phyloP scores from a whole-genome alignment of 2,888 invertebrate genomes.

The Luperina testacea region DNA sequence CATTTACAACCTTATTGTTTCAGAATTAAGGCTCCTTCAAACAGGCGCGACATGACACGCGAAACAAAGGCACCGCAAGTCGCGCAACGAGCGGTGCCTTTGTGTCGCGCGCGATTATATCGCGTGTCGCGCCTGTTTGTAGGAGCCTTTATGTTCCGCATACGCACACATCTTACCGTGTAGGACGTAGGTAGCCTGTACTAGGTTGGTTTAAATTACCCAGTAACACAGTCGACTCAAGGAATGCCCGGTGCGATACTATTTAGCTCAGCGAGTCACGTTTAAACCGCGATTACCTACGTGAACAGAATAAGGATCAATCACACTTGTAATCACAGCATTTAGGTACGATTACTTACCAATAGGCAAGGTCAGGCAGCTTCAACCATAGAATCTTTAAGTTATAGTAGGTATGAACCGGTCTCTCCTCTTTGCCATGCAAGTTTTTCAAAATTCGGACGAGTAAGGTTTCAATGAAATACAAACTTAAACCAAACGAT shows the following conservation, averaged over 20 bases:
- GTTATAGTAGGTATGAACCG: not conserved
- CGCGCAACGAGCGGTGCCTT: too few species aligned
- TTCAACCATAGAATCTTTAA: not conserved
- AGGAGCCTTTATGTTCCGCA: not conserved
- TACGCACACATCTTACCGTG: slow-evolving; percentile 4
- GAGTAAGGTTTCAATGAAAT: not conserved
- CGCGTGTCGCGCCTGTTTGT: too few species aligned
- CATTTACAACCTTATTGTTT: not conserved
- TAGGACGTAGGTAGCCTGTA: not conserved
- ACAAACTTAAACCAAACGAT: not conserved
- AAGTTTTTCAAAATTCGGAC: too few species aligned
- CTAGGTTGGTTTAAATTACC: slow-evolving; percentile 9
- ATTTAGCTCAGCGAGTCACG: slow-evolving; percentile 38
- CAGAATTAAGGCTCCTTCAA: not conserved
- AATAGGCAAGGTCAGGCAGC: not conserved
- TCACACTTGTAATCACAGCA: slow-evolving; percentile 18
- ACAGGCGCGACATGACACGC: too few species aligned
- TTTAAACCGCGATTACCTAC: slow-evolving; percentile 44
- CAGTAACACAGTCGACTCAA: slow-evolving; percentile 21
- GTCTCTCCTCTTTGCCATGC: not conserved
- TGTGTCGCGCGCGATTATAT: too few species aligned
- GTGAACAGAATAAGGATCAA: slow-evolving; percentile 47
- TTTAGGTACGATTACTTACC: slow-evolving; percentile 17
- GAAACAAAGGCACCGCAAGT: too few species aligned
- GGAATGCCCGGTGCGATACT: slow-evolving; percentile 33